Conservation (phyloP, 2,888 invertebrate genomes). For the Aethes cnicana region DNA sequence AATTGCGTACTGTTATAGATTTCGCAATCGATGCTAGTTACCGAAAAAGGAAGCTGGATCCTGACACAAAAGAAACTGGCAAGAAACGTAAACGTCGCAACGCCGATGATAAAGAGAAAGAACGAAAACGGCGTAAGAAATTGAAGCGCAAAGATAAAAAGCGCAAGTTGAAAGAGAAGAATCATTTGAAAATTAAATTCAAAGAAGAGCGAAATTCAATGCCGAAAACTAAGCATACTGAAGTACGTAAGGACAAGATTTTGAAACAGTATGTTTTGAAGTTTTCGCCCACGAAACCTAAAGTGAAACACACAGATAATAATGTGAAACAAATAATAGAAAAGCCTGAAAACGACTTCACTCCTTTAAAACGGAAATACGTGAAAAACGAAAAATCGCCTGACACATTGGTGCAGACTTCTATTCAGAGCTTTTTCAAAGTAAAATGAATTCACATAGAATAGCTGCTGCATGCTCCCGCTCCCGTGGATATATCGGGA, state of each 20-base stretch:
- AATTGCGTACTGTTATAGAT: conserved; percentile 37
- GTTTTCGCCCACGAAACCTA: conserved; percentile 41
- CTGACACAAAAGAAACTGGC: background rate
- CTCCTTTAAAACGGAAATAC: conserved; percentile 48
- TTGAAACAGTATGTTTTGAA: conserved; percentile 60
- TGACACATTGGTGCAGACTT: conserved; percentile 62
- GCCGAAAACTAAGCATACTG: conserved; percentile 49
- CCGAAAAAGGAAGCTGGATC: conserved; percentile 22
- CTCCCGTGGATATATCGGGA: background rate
- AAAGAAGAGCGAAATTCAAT: conserved; percentile 47
- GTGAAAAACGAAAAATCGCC: conserved; percentile 47
- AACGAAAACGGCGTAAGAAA: conserved; percentile 25
- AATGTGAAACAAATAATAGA: conserved; percentile 41
- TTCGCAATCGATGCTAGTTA: conserved; percentile 37
- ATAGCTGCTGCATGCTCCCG: background rate
- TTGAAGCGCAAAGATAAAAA: conserved; percentile 30
- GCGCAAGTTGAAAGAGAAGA: background rate
- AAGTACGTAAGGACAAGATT: conserved; percentile 32
- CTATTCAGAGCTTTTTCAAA: conserved; percentile 62
- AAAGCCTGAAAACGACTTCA: conserved; percentile 47
- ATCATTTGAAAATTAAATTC: conserved; percentile 52
- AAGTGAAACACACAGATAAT: too few relatives aligned
- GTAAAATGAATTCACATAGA: conserved; percentile 27
- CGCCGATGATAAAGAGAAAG: background rate
- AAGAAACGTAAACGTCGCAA: background rate